A percentile compares a stretch with the other conserved stretches of the same genome.
phyloP scores from a whole-genome alignment of 2,888 invertebrate genomes.

The Drosophila nr. perissopoda region DNA sequence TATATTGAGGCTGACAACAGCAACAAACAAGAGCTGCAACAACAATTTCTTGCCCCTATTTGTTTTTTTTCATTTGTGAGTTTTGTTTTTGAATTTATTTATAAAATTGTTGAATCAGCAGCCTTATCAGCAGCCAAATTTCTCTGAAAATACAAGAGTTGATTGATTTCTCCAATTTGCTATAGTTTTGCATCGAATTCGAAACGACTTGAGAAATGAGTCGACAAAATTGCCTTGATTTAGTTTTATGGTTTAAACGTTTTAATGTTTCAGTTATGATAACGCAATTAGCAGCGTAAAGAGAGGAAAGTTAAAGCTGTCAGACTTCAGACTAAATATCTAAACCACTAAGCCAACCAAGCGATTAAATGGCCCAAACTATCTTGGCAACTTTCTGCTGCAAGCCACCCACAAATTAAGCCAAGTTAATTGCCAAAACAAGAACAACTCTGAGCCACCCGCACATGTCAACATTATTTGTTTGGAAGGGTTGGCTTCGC shows the following conservation, averaged over 20 bases:
- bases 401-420: conserved; percentile 54
- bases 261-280: conserved; percentile 16
- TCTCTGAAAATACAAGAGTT: neutral
- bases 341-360: conserved; percentile 21
- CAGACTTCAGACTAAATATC: conserved; percentile 2
- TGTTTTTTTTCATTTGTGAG: conserved; percentile 14
- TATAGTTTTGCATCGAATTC: neutral
- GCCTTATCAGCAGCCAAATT: conserved; percentile 49
- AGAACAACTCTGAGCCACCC: conserved; percentile 54
- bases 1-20: conserved; percentile 30
- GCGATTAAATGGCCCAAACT: conserved; percentile 50
- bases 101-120: conserved; percentile 37
- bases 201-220: neutral
- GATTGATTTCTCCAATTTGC: too few species aligned
- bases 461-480: conserved; percentile 59
- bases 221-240: neutral
- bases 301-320: conserved; percentile 18
- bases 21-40: neutral
- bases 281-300: conserved; percentile 19
- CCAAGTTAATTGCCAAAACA: conserved; percentile 53
- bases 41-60: conserved; percentile 28
- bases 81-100: conserved; percentile 61
- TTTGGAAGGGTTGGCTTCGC: neutral
- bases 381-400: conserved; percentile 30
- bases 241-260: neutral